Evolutionary conservation across 2,888 invertebrate species (phyloP).

Genomic region (Oxyteleia sp.): DNA sequence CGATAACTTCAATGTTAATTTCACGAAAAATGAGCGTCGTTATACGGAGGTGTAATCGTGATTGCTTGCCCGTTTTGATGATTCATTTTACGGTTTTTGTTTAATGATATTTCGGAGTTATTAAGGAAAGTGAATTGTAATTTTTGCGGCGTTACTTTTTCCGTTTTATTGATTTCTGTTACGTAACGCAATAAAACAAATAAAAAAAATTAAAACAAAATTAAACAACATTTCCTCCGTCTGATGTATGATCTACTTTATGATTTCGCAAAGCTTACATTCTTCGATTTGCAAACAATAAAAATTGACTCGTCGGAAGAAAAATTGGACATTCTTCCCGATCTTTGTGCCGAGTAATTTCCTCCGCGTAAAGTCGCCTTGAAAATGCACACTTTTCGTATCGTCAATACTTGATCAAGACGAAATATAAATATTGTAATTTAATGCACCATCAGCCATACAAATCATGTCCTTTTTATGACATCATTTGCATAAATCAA

Average conservation of each 20-base stretch:
- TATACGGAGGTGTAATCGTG: slow-evolving; percentile 37
- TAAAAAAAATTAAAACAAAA: too few relatives aligned
- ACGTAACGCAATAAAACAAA: not conserved
- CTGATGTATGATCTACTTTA: too few relatives aligned
- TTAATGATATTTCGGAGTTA: slow-evolving; percentile 45
- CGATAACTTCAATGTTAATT: slow-evolving; percentile 64
- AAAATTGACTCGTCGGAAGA: too few relatives aligned
- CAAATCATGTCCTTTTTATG: slow-evolving; percentile 58
- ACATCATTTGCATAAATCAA: slow-evolving; percentile 54
- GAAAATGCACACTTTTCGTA: slow-evolving; percentile 35
- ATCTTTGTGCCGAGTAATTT: slow-evolving; percentile 34
- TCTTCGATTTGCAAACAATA: too few relatives aligned
- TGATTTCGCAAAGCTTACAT: too few relatives aligned
- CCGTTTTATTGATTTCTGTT: slow-evolving; percentile 13
- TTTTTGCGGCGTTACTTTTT: not conserved
- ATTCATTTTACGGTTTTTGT: slow-evolving; percentile 56
- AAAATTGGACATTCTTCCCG: too few relatives aligned
- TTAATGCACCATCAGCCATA: slow-evolving; percentile 43
- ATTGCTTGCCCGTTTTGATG: slow-evolving; percentile 33
- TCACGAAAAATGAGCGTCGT: slow-evolving; percentile 51
- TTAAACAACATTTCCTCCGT: too few relatives aligned
- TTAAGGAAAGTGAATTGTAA: slow-evolving; percentile 17
- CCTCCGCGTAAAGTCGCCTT: slow-evolving; percentile 20
- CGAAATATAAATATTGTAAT: slow-evolving; percentile 64
- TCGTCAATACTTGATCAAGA: slow-evolving; percentile 34